Base-by-base conservation (phyloP, 2,113 vertebrate species). In the Clarias gariepinus region DNA sequence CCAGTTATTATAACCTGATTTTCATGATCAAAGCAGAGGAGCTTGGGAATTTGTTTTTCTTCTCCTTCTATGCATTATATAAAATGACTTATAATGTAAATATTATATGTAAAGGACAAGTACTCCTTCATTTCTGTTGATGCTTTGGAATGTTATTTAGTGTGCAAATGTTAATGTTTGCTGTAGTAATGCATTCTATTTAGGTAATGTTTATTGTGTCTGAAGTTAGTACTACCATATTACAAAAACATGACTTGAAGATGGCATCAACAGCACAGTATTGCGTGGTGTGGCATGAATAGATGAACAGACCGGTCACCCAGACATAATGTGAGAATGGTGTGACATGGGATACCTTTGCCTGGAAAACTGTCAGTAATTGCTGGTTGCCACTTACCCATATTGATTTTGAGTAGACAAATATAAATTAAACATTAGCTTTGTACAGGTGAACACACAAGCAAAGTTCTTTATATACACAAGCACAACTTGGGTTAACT, bases 51-150 rank as follows among this genome's bases (percentile, higher is more conserved):
- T 66, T 76, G 16, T 52, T 33, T 28, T 3, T 13, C 18, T 53
- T n/a, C 36, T 63, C 16, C 58, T 58, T 18, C 60, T 66, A 57
- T 78, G 60, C 61, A 79, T 80, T 86, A 64, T 4, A 68, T 11
- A 78, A 30, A 11, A 13, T 10, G 36, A 55, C 71, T 71, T 36
- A 21, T 36, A 78, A 41, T 87, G 61, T 87, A 74, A 87, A 83
- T 87, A 78, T 12, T 81, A 61, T 83, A 63, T 83, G 73, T 85
- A 87, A 82, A 87, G 57, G 55, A 47, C 19, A 81, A 47, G 18
- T 41, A 68, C 68, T 68, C 18, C 57, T 69, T 63, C 57, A 47
- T 87, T 60, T 74, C 21, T 66, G 28, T 63, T 84, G 16, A 77
- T 80, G 47, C 52, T n/a, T 71, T 78, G 55, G 21, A 78, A 85